A percentile compares a stretch with the other conserved stretches of the same genome.
Conservation (phyloP, 2,888 invertebrate genomes). For the Trissolcus brochymenae region DNA sequence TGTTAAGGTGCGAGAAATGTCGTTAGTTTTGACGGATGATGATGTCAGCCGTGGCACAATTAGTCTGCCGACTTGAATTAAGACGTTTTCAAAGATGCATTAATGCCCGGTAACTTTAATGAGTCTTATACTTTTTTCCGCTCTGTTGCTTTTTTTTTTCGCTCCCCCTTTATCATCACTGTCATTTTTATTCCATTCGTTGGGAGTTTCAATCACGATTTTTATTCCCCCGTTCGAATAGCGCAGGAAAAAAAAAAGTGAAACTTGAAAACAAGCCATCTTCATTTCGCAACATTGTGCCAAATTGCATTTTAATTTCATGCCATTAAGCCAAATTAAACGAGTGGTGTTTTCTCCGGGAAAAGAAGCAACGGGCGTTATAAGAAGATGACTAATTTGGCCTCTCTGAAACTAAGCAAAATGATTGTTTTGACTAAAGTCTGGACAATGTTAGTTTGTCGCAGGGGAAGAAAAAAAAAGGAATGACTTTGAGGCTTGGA, state of each 20-base stretch:
- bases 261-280: too few relatives aligned
- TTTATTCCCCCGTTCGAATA: background rate
- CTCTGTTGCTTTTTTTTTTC: background rate
- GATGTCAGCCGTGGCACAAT: slow-evolving; percentile 35
- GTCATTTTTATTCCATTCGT: background rate
- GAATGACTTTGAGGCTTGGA: background rate
- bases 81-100: slow-evolving; percentile 18
- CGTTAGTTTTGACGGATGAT: slow-evolving; percentile 46
- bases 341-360: slow-evolving; percentile 1
- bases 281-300: too few relatives aligned
- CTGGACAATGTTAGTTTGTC: background rate
- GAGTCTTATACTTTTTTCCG: background rate
- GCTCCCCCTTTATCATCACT: background rate
- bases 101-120: slow-evolving; percentile 21
- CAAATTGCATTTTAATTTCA: too few relatives aligned
- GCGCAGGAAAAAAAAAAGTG: too few relatives aligned
- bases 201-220: background rate
- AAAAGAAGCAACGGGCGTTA: background rate
- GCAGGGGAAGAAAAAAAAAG: background rate
- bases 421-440: background rate
- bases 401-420: too few relatives aligned
- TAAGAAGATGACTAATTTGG: too few relatives aligned
- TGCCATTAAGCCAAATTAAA: too few relatives aligned
- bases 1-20: slow-evolving; percentile 33
- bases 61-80: slow-evolving; percentile 21